Evolutionary conservation across 2,113 vertebrate species (phyloP), one percentile per base, ranked within the genome.

Genomic region (Eretmochelys imbricata): DNA sequence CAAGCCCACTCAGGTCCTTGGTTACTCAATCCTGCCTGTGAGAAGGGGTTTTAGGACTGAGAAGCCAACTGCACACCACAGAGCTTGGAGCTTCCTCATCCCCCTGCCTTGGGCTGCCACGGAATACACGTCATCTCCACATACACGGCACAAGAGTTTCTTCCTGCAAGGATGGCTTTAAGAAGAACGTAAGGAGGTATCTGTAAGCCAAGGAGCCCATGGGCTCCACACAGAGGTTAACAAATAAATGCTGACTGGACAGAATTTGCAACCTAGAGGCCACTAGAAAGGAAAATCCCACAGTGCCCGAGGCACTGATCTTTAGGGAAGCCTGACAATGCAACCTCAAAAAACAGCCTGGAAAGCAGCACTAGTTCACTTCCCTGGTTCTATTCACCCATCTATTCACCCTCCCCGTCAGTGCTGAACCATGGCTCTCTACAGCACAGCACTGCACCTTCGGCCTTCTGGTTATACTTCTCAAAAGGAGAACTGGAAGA

Each of bases 401-500:
- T 69, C 80, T 93, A 72, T 90, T 42, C 57, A 80, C n/a, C 4
- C 57, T 84, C 3, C 62, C 48, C 10, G 86, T 83, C 57, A 88
- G 42, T 38, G 50, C 38, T 93, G 85, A 94, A 94, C 14, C 8
- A 8, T 82, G 31, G 24, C 8, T 62, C 49, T 81, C 2, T 62
- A 93, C 57, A 55, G 51, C 78, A 82, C 89, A 91, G 50, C 91
- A 19, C n/a, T 80, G 53, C 16, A 91, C 57, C 46, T 91, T 89
- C 69, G 48, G 25, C 38, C 83, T 90, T 42, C 42, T 87, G 48
- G 46, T 82, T 89, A 90, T 7, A 72, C 80, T 19, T 88, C 93
- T 90, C 62, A 84, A 95, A 46, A 90, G 2, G 8, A 95, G 92
- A 93, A 89, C n/a, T 48, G 80, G 62, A 88, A 38, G 46, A 85